phyloP scores from a whole-genome alignment of 1,140 invertebrate species.

The Geopemphigus sp. region DNA sequence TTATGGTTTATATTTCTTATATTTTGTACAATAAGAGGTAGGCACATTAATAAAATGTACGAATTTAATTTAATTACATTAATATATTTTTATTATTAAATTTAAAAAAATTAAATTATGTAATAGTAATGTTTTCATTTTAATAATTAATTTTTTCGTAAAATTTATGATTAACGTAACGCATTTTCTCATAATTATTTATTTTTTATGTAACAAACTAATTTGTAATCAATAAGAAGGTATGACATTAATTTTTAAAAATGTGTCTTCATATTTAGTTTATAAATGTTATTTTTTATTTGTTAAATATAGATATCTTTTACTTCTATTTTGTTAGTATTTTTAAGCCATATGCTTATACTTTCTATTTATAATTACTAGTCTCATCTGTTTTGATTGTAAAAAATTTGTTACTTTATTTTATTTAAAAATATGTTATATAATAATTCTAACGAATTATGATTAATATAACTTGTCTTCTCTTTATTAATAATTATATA shows the following conservation, averaged over 20 bases:
- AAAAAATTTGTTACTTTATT: background rate
- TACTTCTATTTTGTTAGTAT: background rate
- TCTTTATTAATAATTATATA: too few relatives aligned
- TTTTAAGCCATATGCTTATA: background rate
- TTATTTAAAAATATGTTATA: too few relatives aligned
- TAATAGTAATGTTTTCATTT: background rate
- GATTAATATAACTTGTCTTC: too few relatives aligned
- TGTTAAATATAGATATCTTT: background rate
- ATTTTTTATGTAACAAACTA: background rate
- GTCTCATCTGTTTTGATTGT: too few relatives aligned
- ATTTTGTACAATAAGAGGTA: background rate
- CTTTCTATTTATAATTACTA: background rate
- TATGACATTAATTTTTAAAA: background rate
- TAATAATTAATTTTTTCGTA: too few relatives aligned
- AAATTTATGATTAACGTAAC: slow-evolving; percentile 9
- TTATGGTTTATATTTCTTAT: background rate
- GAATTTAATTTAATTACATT: too few relatives aligned
- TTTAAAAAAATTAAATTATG: background rate
- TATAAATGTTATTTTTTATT: background rate
- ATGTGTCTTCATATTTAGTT: background rate
- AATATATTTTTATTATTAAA: background rate
- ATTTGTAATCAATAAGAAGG: background rate
- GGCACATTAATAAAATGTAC: too few relatives aligned
- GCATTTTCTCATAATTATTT: background rate
- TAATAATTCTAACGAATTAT: too few relatives aligned